A percentile compares a stretch with the other conserved stretches of the same genome.
phyloP scores from a whole-genome alignment of 1,140 invertebrate genomes.

The Leptoteleia sp. region DNA sequence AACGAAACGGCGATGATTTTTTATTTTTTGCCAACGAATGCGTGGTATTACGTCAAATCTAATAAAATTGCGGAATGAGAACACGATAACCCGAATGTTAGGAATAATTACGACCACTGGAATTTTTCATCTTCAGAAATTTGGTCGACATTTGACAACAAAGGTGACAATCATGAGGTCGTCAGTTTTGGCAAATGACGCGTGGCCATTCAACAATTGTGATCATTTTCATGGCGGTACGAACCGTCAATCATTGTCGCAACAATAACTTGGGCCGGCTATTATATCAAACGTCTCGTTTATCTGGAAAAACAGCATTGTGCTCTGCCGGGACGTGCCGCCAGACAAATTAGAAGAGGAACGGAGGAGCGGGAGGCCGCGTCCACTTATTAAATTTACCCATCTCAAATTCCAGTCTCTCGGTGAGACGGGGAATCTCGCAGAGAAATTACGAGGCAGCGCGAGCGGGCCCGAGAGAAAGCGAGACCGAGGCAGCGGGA shows the following conservation, averaged over 20 bases:
- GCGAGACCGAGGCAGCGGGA: slow-evolving; percentile 14
- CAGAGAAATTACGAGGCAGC: slow-evolving; percentile 53
- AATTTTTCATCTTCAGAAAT: slow-evolving; percentile 10
- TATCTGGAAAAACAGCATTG: slow-evolving; percentile 56
- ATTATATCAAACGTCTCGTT: slow-evolving; percentile 64
- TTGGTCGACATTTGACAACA: slow-evolving; percentile 3
- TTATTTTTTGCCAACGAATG: too few relatives aligned
- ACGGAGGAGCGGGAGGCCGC: slow-evolving; percentile 49
- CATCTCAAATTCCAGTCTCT: slow-evolving; percentile 74
- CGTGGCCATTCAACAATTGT: slow-evolving; percentile 29
- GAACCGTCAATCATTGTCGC: slow-evolving; percentile 60
- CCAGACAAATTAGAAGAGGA: slow-evolving; percentile 61
- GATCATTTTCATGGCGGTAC: slow-evolving; percentile 45
- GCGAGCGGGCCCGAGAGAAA: slow-evolving; percentile 28
- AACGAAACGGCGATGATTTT: too few relatives aligned
- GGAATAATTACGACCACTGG: too few relatives aligned
- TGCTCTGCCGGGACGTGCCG: slow-evolving; percentile 41
- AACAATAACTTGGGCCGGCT: slow-evolving; percentile 60
- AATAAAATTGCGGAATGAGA: too few relatives aligned
- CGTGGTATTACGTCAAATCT: too few relatives aligned
- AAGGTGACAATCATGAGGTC: slow-evolving; percentile 1
- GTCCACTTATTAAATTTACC: slow-evolving; percentile 80
- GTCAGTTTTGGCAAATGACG: slow-evolving; percentile 18
- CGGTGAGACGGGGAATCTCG: slow-evolving; percentile 71
- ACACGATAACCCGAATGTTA: too few relatives aligned